phyloP scores from a whole-genome alignment of 2,888 invertebrate genomes.

The Lissocephala sabroskyi region DNA sequence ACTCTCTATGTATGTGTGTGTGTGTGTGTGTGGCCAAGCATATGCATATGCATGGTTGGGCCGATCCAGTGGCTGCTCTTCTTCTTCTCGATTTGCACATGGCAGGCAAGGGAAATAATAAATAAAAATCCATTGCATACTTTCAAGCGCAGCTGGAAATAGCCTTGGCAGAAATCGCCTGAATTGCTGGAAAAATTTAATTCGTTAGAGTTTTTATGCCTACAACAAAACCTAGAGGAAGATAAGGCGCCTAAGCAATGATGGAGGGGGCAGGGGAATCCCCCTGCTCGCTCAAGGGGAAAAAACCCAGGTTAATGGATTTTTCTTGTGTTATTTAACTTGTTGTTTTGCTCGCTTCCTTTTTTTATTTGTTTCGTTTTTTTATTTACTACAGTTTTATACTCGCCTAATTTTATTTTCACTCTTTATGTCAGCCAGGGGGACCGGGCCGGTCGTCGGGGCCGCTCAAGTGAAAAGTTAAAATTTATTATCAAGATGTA shows the following conservation, averaged over 20 bases:
- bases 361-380: too few species aligned
- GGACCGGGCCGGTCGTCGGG: background rate
- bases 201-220: background rate
- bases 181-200: constrained; percentile 11
- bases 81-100: too few species aligned
- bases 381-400: too few species aligned
- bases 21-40: constrained; percentile 1
- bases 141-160: too few species aligned
- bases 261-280: constrained; percentile 18
- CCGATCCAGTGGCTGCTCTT: too few species aligned
- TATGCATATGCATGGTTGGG: background rate
- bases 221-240: constrained; percentile 6
- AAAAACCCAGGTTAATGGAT: constrained; percentile 57
- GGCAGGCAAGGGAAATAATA: too few species aligned
- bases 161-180: background rate
- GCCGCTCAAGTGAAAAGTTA: constrained; percentile 51
- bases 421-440: constrained; percentile 32
- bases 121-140: too few species aligned
- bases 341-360: constrained; percentile 9
- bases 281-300: constrained; percentile 33
- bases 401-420: constrained; percentile 33
- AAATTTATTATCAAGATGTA: constrained; percentile 52
- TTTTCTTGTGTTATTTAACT: constrained; percentile 61
- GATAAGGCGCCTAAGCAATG: constrained; percentile 23
- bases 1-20: background rate